Percentiles rank a stretch among this genome's conserved stretches.
phyloP scores from a whole-genome alignment of 2,797 vertebrate species.

The Tapirus indicus region DNA sequence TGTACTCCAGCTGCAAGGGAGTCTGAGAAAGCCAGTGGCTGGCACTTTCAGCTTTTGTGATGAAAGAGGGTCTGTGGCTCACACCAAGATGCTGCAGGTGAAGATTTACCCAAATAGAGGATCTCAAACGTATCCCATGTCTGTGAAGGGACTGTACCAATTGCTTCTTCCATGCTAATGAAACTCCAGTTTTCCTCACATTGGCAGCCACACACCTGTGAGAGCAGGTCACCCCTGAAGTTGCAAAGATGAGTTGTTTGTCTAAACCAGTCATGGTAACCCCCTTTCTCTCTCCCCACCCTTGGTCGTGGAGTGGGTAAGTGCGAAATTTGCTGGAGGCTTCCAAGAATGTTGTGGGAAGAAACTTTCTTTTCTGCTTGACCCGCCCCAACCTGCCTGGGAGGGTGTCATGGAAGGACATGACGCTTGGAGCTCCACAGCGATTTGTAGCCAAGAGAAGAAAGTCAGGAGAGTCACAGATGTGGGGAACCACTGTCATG shows the following conservation, averaged over 20 bases:
- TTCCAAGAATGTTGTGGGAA: too few species aligned
- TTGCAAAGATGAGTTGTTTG: neutral
- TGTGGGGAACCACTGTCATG: accelerated
- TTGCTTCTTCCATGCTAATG: too few species aligned
- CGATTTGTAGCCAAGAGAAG: accelerated
- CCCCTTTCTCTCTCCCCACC: neutral
- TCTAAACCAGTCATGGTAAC: neutral
- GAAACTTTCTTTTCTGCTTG: neutral
- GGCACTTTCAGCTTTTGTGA: neutral
- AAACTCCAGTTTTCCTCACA: neutral
- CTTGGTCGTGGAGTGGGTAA: neutral
- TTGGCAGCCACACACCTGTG: accelerated
- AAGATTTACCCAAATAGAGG: neutral
- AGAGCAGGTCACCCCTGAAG: too few species aligned
- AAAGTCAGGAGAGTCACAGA: neutral
- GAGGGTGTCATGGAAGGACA: neutral
- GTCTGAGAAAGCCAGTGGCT: neutral
- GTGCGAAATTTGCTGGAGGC: neutral
- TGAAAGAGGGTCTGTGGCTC: neutral
- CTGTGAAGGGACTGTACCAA: accelerated
- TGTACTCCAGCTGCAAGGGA: neutral
- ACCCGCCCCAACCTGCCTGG: neutral
- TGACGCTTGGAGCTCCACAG: neutral
- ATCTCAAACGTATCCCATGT: neutral
- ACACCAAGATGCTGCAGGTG: neutral